These are phyloP conservation scores for Atta texana DNA, from an alignment of 1,140 invertebrate genomes.

Conservation along the genomic window DNA sequence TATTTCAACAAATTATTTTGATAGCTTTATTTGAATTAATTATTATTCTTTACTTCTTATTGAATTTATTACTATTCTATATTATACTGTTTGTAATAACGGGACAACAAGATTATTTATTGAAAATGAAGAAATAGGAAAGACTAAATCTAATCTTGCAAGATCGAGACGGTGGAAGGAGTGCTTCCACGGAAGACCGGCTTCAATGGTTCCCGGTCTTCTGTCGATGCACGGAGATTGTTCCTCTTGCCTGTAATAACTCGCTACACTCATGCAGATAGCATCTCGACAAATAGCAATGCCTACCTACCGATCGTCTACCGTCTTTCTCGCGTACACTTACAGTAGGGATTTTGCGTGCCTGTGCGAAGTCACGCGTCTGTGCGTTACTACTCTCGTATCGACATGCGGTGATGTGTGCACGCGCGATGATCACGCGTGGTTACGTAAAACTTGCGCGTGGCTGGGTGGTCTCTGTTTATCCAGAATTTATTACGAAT, in stretches of 20 bases:
- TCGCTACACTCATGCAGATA: constrained; percentile 76
- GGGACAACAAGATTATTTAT: constrained; percentile 44
- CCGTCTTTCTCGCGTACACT: constrained; percentile 52
- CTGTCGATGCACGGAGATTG: constrained; percentile 58
- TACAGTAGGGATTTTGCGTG: constrained; percentile 64
- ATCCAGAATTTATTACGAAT: constrained; percentile 53
- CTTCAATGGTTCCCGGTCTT: constrained; percentile 62
- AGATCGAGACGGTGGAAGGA: constrained; percentile 19
- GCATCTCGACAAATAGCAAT: constrained; percentile 79
- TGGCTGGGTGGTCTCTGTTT: constrained; percentile 44
- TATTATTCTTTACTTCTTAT: not conserved
- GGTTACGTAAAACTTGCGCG: constrained; percentile 54
- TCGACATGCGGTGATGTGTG: constrained; percentile 62
- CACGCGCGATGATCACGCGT: not conserved
- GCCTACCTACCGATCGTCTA: constrained; percentile 74
- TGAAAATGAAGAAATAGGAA: not conserved
- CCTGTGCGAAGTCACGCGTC: constrained; percentile 47
- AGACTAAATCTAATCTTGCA: not conserved
- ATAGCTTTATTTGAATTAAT: not conserved
- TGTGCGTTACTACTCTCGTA: constrained; percentile 54
- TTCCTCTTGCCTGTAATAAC: constrained; percentile 74
- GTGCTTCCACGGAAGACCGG: constrained; percentile 36
- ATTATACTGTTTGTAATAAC: not conserved
- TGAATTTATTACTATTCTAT: not conserved
- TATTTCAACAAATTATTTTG: not conserved